Base-by-base conservation (phyloP, 1,140 invertebrate species). In the Solen grandis region DNA sequence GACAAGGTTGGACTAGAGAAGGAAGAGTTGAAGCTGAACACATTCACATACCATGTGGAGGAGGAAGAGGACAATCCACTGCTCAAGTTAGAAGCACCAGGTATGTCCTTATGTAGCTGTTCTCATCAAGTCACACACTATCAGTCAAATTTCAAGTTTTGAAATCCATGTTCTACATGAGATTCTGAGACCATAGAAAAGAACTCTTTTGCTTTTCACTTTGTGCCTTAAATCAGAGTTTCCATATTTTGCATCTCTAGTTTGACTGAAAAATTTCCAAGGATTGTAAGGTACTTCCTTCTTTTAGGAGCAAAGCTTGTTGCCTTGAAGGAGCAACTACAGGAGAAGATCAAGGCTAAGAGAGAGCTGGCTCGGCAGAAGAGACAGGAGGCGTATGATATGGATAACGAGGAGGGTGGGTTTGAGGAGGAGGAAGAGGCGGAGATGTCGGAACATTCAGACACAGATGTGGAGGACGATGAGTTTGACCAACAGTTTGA, bases 11-110 rank as follows among this genome's bases (percentile, higher is more conserved):
- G 70, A 52, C 68, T 62, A 38, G 75, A 87, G 5, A 80, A 83
- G 69, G 84, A 85, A 84, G 87, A 86, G 85, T 77, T 87, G 62
- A 90, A 88, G 57, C 35, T 89, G n/a, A 86, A 84, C 35, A 88
- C 89, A 66, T 88, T 91, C 70, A 89, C 88, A 4, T 90, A 92
- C 72, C 85, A 90, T 35, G 29, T 78, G 8, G 63, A 81, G 2
- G 81, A 87, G 14, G 82, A 81, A 14, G 75, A 86, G 19, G 80
- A 82, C 22, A 83, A 84, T 54, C 81, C 82, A 36, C 69, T 86
- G 1, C 36, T 72, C 5, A 74, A 84, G 33, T 76, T 83, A 27
- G 87, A 87, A 46, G 72, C 81, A 14, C 87, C 85, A 84, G 85
- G 87, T 87, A 76, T 54, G 46, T 63, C 1, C n/a, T 54, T 68